phyloP scores from a whole-genome alignment of 2,113 vertebrate species.

The Nesoenas mayeri region DNA sequence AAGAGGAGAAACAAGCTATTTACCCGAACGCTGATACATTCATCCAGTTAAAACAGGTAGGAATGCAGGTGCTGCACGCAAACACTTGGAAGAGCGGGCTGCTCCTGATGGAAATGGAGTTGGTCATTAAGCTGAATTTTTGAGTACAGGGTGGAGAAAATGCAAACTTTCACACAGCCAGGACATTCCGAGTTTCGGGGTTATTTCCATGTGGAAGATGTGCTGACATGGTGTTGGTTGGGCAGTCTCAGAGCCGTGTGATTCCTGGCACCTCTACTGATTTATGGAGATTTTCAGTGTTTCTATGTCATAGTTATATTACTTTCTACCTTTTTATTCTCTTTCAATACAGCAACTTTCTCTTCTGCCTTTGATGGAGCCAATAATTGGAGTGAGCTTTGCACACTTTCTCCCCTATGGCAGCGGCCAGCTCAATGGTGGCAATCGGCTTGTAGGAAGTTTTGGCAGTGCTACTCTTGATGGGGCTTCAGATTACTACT shows the following conservation, averaged over 20 bases:
- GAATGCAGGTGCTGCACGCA: not conserved
- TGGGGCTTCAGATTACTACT: slow-evolving; percentile 94
- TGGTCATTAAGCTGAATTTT: not conserved
- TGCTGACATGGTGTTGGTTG: not conserved
- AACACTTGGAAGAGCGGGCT: not conserved
- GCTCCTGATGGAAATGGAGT: not conserved
- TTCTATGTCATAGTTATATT: slow-evolving; percentile 3
- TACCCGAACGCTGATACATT: slow-evolving; percentile 79
- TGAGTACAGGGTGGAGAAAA: not conserved
- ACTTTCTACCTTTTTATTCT: slow-evolving; percentile 2
- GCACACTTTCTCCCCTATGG: slow-evolving; percentile 93
- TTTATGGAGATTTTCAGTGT: not conserved
- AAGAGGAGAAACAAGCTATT: slow-evolving; percentile 85
- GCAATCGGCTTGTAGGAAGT: slow-evolving; percentile 87
- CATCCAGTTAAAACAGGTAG: slow-evolving; percentile 90
- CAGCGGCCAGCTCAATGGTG: slow-evolving; percentile 84
- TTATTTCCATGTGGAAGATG: not conserved
- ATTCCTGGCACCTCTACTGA: not conserved
- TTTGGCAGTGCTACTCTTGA: slow-evolving; percentile 93
- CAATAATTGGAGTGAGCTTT: slow-evolving; percentile 90
- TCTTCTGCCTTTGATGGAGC: slow-evolving; percentile 95
- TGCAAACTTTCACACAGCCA: not conserved
- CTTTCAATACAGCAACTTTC: slow-evolving; percentile 85
- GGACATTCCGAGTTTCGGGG: not conserved
- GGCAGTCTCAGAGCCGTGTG: not conserved